Evolutionary conservation across 1,140 invertebrate genomes (phyloP), one percentile per base, ranked within the genome.

Genomic region (Procambarus virginalis): DNA sequence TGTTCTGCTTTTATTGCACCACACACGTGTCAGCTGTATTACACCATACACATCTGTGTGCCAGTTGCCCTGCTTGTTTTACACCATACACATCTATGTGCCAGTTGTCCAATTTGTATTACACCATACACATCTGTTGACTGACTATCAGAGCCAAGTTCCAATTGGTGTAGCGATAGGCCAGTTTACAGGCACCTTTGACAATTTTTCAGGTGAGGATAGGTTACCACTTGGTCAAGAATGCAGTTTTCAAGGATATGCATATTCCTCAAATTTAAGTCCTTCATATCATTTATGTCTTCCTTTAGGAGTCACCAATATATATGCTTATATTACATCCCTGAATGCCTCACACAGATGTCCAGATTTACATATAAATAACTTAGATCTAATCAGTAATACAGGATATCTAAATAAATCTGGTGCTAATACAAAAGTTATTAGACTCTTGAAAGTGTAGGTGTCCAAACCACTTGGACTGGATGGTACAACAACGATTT

Each of bases 241-340:
- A 70, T 22, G 20, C 3, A 70, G 3, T 70, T 70, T 70, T 70
- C 68, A n/a, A 5, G 6, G 68, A 70, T 3, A 70, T 70, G 68
- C 68, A 20, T n/a, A 78, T 51, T 78, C 76, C 77, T 79, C 77
- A 49, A 79, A 2, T 79, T 79, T 49, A 70, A 34, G 77, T 49
- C 48, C 49, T 49, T 79, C 77, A 79, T 79, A 79, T 79, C 77
- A 79, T 79, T 79, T 79, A 79, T 55, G 78, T 80, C 78, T 80
- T 80, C 78, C 78, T 58, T 80, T 58, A 51, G 49, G 34, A 80
- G 78, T 34, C 55, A 48, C 55, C 49, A 34, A 58, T 58, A 58
- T 58, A 34, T 34, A 34, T 34, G 55, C 22, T 34, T 58, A n/a
- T 22, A 22, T n/a, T 70, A 70, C n/a, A 70, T n/a, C 22, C 68